A percentile compares a stretch with the other conserved stretches of the same genome.
Conservation (phyloP, 2,113 vertebrate genomes). For the Nothocercus nigrocapillus region DNA sequence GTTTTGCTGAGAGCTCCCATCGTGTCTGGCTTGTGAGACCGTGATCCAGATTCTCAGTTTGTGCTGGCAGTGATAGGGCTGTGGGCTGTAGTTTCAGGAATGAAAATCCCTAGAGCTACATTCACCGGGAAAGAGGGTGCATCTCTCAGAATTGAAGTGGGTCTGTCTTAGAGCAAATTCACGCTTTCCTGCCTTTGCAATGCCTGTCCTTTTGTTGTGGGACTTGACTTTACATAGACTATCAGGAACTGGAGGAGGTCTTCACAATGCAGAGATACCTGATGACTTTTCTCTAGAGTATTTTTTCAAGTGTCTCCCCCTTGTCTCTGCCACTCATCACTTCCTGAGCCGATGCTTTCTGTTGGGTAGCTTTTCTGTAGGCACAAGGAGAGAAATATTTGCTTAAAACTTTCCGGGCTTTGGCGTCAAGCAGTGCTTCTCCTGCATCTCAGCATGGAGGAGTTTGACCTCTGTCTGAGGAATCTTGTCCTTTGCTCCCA, state of each 20-base stretch:
- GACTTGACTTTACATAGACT: neutral
- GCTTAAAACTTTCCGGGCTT: neutral
- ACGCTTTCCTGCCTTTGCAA: neutral
- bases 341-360: neutral
- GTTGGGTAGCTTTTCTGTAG: neutral
- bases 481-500: neutral
- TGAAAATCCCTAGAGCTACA: neutral
- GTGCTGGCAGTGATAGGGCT: neutral
- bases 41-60: neutral
- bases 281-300: neutral
- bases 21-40: accelerated
- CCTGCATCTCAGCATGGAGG: neutral
- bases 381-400: neutral
- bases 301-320: neutral
- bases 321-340: neutral
- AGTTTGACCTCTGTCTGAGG: neutral
- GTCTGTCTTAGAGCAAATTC: neutral
- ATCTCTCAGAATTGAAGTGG: neutral
- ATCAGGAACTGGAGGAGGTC: neutral
- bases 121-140: neutral
- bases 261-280: neutral
- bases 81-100: neutral
- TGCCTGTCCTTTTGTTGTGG: neutral
- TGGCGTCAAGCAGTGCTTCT: neutral
- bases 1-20: neutral